These are phyloP conservation scores for Apodemus sylvaticus DNA, from an alignment of 2,113 vertebrate genomes.

Conservation along the genomic window DNA sequence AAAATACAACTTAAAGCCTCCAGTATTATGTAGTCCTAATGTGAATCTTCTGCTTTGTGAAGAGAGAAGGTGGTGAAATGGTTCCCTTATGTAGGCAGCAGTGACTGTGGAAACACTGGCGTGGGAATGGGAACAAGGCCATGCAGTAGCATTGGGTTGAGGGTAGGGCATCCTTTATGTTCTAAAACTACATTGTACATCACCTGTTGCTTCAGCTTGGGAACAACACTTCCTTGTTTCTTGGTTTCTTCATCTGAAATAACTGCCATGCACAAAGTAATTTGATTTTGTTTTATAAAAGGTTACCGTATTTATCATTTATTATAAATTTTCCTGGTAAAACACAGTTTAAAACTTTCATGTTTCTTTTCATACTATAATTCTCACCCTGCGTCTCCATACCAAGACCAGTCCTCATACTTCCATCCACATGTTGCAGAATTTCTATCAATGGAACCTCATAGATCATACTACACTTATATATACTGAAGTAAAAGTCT, in stretches of 20 bases:
- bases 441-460: background rate
- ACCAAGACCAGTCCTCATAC: background rate
- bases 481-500: background rate
- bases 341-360: background rate
- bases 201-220: background rate
- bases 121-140: background rate
- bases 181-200: background rate
- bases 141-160: background rate
- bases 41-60: background rate
- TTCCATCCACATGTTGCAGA: background rate
- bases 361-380: background rate
- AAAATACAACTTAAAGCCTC: background rate
- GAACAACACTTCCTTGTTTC: background rate
- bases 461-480: background rate
- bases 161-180: background rate
- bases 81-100: background rate
- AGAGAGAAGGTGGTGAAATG: background rate
- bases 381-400: background rate
- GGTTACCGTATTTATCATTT: background rate
- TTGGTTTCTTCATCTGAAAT: conserved; percentile 8
- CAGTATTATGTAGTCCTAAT: background rate
- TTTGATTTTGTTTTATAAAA: background rate
- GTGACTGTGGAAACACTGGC: background rate
- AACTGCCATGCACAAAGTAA: background rate
- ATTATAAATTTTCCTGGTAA: background rate